Conservation (phyloP, 2,888 invertebrate species). For the Antheraea assamensis region DNA sequence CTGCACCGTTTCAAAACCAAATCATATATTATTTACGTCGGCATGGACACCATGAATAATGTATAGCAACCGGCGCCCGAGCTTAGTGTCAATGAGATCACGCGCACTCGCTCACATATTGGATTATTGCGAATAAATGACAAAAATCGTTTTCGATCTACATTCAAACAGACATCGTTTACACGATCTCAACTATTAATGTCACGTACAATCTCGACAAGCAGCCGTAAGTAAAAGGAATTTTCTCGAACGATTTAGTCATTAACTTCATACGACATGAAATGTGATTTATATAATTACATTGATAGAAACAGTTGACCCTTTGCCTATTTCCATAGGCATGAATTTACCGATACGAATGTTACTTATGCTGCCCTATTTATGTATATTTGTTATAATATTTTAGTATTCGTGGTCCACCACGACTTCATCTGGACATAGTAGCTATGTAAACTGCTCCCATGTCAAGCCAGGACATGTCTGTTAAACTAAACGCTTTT, state of each 20-base stretch:
- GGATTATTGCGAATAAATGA: slow-evolving; percentile 76
- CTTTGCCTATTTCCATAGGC: too few relatives aligned
- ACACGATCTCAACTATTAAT: slow-evolving; percentile 33
- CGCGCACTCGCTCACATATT: slow-evolving; percentile 68
- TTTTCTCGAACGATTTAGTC: slow-evolving; percentile 10
- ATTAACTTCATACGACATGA: not conserved
- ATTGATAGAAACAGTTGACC: not conserved
- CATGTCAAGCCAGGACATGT: too few relatives aligned
- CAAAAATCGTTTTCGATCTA: slow-evolving; percentile 63
- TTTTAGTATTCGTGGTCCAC: too few relatives aligned
- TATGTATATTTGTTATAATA: too few relatives aligned
- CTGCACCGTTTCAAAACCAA: slow-evolving; percentile 48
- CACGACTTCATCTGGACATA: too few relatives aligned
- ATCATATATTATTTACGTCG: slow-evolving; percentile 59
- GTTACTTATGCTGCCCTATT: too few relatives aligned
- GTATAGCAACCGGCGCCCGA: slow-evolving; percentile 60
- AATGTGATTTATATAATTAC: not conserved
- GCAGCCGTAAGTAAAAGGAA: not conserved
- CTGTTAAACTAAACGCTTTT: too few relatives aligned
- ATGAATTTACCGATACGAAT: too few relatives aligned
- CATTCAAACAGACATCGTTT: slow-evolving; percentile 25
- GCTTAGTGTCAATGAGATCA: slow-evolving; percentile 78
- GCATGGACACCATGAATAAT: slow-evolving; percentile 71
- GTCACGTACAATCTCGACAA: slow-evolving; percentile 31
- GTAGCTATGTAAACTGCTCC: too few relatives aligned